These are phyloP conservation scores for Zele albiditarsus DNA, from an alignment of 2,888 invertebrate species.

Conservation along the genomic window DNA sequence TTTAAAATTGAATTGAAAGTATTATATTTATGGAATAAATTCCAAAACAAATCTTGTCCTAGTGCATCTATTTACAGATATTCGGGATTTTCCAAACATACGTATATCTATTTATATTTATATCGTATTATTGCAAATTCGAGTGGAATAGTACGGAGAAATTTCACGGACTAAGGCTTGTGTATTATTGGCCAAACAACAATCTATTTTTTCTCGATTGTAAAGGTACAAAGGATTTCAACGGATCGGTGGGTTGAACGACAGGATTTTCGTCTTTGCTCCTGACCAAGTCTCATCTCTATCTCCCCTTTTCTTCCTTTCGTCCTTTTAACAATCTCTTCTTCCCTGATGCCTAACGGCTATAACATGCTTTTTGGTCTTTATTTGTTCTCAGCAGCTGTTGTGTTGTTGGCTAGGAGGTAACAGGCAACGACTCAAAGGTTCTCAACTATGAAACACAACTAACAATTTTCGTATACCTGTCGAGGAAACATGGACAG, in stretches of 20 bases:
- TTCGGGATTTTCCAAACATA: no score
- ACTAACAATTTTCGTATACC: background rate
- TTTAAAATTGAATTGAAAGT: no score
- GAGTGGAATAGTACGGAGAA: constrained; percentile 11
- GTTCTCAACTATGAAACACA: background rate
- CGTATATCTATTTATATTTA: background rate
- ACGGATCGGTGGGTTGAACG: constrained; percentile 24
- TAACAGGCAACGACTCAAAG: background rate
- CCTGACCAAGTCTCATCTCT: background rate
- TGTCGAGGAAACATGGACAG: background rate
- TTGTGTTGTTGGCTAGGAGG: background rate
- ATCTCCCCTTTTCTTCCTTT: background rate
- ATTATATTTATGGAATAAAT: no score
- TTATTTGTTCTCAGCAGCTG: background rate
- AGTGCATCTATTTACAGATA: no score
- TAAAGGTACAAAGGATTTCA: constrained; percentile 23
- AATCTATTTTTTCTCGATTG: constrained; percentile 1
- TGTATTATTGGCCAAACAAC: background rate
- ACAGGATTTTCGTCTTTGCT: constrained; percentile 20
- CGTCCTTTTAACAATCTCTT: background rate
- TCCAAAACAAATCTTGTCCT: no score
- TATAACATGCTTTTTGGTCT: background rate
- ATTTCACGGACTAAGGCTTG: constrained; percentile 9
- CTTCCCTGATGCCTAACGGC: background rate
- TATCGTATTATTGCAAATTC: background rate